phyloP scores from a whole-genome alignment of 2,888 invertebrate genomes.

The Drosophila putrida region DNA sequence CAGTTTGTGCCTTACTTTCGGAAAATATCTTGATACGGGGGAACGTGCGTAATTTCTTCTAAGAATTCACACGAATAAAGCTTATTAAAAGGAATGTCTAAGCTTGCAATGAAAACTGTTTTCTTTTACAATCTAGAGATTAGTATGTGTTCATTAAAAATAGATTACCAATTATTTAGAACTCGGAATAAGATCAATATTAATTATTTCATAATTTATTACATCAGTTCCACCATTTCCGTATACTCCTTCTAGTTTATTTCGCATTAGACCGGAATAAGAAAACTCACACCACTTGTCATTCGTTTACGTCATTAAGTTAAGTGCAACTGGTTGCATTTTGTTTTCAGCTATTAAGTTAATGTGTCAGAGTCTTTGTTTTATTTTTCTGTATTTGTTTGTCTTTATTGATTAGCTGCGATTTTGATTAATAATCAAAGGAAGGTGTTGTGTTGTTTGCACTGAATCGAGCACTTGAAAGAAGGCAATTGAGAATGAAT shows the following conservation, averaged over 20 bases:
- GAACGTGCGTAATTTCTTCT: not conserved
- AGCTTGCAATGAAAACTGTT: not conserved
- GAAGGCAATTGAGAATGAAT: conserved; percentile 17
- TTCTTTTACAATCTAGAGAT: not conserved
- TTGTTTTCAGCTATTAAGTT: conserved; percentile 29
- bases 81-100: not conserved
- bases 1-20: conserved; percentile 8
- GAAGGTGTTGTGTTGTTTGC: conserved; percentile 28
- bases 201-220: not conserved
- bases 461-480: conserved; percentile 1
- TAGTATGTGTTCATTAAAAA: not conserved
- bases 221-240: not conserved
- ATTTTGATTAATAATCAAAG: conserved; percentile 48
- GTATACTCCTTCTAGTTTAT: not conserved
- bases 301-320: conserved; percentile 7
- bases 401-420: conserved; percentile 65
- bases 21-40: conserved; percentile 3
- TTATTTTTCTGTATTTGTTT: conserved; percentile 28
- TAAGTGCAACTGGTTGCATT: conserved; percentile 43
- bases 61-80: conserved; percentile 10
- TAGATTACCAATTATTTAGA: too few species aligned
- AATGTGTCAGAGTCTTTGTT: conserved; percentile 27
- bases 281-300: conserved; percentile 20
- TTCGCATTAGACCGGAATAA: conserved; percentile 2
- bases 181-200: not conserved